Conservation (phyloP, 2,113 vertebrate species). For the Sylvilagus bachmani region DNA sequence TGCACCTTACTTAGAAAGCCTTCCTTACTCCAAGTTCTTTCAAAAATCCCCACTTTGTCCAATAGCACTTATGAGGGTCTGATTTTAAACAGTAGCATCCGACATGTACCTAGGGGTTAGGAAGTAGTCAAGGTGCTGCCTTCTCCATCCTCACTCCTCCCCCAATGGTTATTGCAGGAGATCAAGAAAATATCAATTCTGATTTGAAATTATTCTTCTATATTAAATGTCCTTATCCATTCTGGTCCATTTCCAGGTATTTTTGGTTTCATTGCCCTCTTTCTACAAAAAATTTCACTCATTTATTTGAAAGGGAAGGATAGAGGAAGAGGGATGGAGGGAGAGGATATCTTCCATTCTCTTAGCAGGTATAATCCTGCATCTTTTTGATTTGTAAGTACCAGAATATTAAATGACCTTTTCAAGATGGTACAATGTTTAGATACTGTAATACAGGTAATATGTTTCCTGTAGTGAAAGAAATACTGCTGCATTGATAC, state of each 20-base stretch:
- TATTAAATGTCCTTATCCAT: neutral
- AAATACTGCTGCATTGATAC: neutral
- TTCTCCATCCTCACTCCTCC: neutral
- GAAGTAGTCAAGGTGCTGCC: neutral
- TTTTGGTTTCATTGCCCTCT: neutral
- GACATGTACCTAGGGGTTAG: neutral
- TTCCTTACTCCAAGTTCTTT: neutral
- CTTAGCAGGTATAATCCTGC: neutral
- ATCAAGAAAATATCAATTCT: neutral
- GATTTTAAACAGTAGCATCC: neutral
- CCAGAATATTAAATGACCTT: neutral
- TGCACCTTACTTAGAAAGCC: neutral
- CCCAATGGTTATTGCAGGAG: neutral
- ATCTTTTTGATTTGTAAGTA: neutral
- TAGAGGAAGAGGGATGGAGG: too few species aligned
- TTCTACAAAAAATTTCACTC: too few species aligned
- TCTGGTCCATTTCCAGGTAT: neutral
- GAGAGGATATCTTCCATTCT: neutral
- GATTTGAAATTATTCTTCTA: neutral
- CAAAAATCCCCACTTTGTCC: neutral
- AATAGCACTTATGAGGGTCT: neutral
- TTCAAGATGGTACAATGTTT: constrained; percentile 15
- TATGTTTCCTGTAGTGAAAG: neutral
- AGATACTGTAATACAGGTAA: neutral
- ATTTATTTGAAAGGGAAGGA: too few species aligned